Base-by-base conservation (phyloP, 2,113 vertebrate genomes). In the Proterorhinus semilunaris region DNA sequence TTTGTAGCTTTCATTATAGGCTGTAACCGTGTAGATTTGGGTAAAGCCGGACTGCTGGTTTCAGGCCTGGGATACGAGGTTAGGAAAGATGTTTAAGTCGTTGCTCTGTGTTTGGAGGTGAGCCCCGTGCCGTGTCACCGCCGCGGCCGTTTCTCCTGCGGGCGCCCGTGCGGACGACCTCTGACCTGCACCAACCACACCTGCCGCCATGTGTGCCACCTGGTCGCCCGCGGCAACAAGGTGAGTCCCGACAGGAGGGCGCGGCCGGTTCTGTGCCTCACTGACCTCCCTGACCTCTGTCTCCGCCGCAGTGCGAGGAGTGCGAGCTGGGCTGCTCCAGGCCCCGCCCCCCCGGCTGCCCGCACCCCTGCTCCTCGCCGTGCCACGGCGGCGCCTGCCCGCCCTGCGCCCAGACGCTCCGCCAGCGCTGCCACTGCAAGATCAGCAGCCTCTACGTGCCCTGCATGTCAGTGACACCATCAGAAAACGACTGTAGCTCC, bases 381-480 rank as follows among this genome's bases (percentile, higher is more conserved):
- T 90, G 89, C 46, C 89, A 90, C 80, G 77, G 44, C 0, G 84
- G 68, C 5, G 0, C 64, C 81, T 90, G 89, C 61, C 87, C 86
- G n/a, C 4, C 82, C 57, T 90, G 89, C 71, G 59, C 72, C 46
- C 83, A 86, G 58, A 89, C 78, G 78, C 72, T 76, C 55, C 86
- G 87, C 44, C 89, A 84, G 2, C 83, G 87, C 64, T 90, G 87
- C 74, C 85, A 90, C 81, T 90, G 89, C 86, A 86, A 84, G 82
- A 89, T 90, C 71, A 90, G 75, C 78, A 42, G 69, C 58, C 78
- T 90, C 42, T 90, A 86, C 12, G 54, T 88, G 68, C 83, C 86
- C 69, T 90, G 89, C 86, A 85, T 17, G 89, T 90, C 21, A 85
- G 87, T 85, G 50, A 3, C 27, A 36, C 27, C 2, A 3, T 3